phyloP scores from a whole-genome alignment of 2,797 vertebrate genomes.

The Tauraco hartlaubi region DNA sequence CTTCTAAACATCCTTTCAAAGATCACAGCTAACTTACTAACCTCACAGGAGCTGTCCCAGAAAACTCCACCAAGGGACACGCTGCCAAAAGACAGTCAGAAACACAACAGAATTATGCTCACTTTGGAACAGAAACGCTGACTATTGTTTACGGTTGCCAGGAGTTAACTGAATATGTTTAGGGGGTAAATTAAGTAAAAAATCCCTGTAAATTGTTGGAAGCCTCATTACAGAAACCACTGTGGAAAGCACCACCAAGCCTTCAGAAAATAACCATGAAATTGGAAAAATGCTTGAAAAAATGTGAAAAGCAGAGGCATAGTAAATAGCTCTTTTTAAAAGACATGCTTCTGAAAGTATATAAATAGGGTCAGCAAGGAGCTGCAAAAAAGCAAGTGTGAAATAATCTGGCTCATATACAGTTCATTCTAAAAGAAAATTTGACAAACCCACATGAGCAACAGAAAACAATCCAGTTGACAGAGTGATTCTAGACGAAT shows the following conservation, averaged over 20 bases:
- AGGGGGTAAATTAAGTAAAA: slow-evolving; percentile 1
- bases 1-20: not conserved
- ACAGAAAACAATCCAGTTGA: not conserved
- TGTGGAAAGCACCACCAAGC: not conserved
- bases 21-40: not conserved
- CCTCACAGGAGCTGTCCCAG: not conserved
- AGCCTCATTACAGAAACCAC: not conserved
- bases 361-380: slow-evolving; percentile 5
- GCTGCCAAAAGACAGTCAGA: slow-evolving; percentile 2
- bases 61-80: not conserved
- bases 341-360: not conserved
- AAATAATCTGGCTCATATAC: slow-evolving; percentile 8
- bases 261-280: slow-evolving; percentile 3
- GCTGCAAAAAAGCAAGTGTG: not conserved
- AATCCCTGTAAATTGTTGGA: not conserved
- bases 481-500: not conserved
- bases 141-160: slow-evolving; percentile 16
- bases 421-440: slow-evolving; percentile 3
- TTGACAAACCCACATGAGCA: not conserved
- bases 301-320: not conserved
- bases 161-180: not conserved
- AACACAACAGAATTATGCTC: slow-evolving; percentile 1
- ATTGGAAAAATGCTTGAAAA: slow-evolving; percentile 14
- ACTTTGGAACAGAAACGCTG: slow-evolving; percentile 18
- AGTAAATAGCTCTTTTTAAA: not conserved